Percentiles rank a stretch among this genome's conserved stretches.
phyloP scores from a whole-genome alignment of 2,797 vertebrate species.

The Xyrichtys novacula region DNA sequence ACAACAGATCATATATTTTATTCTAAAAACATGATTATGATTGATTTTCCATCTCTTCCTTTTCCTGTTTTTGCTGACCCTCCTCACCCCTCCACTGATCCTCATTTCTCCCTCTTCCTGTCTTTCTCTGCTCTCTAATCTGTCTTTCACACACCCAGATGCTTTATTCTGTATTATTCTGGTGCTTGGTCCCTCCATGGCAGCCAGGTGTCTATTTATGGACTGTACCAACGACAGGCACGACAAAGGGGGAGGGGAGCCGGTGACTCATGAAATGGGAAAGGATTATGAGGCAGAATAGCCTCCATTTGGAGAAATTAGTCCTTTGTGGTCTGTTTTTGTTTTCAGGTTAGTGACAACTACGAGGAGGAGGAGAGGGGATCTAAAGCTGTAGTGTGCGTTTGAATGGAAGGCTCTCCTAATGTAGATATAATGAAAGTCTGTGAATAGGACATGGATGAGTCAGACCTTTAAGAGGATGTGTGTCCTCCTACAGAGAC shows the following conservation, averaged over 20 bases:
- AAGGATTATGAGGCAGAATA: constrained; percentile 72
- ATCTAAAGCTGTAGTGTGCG: constrained; percentile 29
- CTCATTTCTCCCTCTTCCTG: neutral
- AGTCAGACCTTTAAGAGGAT: constrained; percentile 61
- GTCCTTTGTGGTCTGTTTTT: constrained; percentile 61
- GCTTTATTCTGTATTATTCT: constrained; percentile 46
- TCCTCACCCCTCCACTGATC: neutral
- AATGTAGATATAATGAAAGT: constrained; percentile 33
- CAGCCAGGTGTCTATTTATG: constrained; percentile 79
- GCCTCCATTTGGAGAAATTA: constrained; percentile 75
- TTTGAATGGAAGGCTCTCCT: constrained; percentile 42
- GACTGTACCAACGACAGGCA: constrained; percentile 69
- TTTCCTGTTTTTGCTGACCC: neutral
- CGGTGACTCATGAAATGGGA: constrained; percentile 73
- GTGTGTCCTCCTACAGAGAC: constrained; percentile 50
- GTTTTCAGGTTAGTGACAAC: constrained; percentile 10
- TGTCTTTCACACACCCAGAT: constrained; percentile 34
- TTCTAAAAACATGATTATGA: neutral
- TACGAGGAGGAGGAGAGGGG: constrained; percentile 29
- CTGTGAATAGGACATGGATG: constrained; percentile 61
- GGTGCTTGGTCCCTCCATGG: constrained; percentile 38
- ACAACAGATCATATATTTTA: neutral
- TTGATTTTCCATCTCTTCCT: constrained; percentile 8
- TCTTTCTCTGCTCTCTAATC: constrained; percentile 33
- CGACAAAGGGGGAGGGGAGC: constrained; percentile 51